phyloP scores from a whole-genome alignment of 92 coral and sea anemone genomes.

The Epizoanthus rinbou region DNA sequence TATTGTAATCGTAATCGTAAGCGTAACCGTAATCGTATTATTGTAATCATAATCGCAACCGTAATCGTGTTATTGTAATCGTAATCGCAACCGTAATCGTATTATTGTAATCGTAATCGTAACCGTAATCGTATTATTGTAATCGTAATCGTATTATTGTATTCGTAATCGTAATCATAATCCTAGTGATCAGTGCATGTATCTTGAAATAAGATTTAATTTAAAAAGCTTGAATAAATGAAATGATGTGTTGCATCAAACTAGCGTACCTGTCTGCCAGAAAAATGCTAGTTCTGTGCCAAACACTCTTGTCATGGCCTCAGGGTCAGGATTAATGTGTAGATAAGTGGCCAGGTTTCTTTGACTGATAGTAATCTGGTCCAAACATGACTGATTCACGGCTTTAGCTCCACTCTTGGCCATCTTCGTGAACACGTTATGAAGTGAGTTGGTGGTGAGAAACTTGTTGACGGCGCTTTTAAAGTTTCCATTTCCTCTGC shows the following conservation, averaged over 20 bases:
- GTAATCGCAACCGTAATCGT: no score
- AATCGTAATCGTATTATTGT: no score
- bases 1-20: no score
- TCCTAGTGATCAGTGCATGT: no score
- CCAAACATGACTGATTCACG: slow-evolving; percentile 23
- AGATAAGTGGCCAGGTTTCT: slow-evolving; percentile 73
- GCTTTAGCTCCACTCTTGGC: slow-evolving; percentile 49
- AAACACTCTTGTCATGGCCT: slow-evolving; percentile 88
- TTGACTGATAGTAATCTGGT: slow-evolving; percentile 49
- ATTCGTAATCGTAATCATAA: no score
- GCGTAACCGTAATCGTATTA: no score
- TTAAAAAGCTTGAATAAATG: not conserved
- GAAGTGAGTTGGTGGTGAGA: slow-evolving; percentile 84
- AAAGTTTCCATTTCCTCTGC: slow-evolving; percentile 65
- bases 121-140: no score
- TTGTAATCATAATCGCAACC: no score
- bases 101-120: no score
- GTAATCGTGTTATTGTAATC: no score
- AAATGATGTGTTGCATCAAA: not conserved
- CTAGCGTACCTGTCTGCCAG: slow-evolving; percentile 86
- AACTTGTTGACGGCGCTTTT: slow-evolving; percentile 80
- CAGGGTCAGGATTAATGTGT: slow-evolving; percentile 79
- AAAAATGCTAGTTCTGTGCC: slow-evolving; percentile 79
- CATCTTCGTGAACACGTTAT: slow-evolving; percentile 67
- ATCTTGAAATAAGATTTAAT: not conserved